Evolutionary conservation across 2,113 vertebrate genomes (phyloP), one percentile per base, ranked within the genome.

Genomic region (Myanophis thanlyinensis): DNA sequence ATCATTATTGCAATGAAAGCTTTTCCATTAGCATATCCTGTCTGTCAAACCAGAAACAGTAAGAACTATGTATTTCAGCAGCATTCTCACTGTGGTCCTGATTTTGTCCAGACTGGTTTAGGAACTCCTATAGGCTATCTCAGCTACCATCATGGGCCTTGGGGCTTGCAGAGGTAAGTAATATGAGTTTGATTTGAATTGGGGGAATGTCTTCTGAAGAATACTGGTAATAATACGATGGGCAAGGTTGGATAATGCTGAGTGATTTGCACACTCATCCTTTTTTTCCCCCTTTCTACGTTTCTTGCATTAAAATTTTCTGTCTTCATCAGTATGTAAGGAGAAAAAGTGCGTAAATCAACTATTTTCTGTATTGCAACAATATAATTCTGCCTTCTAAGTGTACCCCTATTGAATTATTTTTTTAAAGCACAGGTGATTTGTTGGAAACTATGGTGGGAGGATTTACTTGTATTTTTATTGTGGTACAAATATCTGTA

Each of bases 141-240:
- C 91, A 93, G 86, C 94, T 97, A 95, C 93, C 91, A 95, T 62
- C 95, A 96, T 7, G 91, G 94, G 1, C 95, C 95, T 95, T 96
- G 96, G 96, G 95, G 95, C 25, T 93, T 96, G 92, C 96, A 97
- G 94, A 97, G 96, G 97, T 97, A 97, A 92, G 97, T 97, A 89
- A 12, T 0, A 0, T 89, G 22, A 91, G 89, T 46, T 85, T 11
- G 0, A 27, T 56, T 84, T 90, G 85, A 44, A 89, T 0, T 0
- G 44, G 44, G 49, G 22, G 62, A 67, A 67, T 20, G 35, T 88
- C 88, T 85, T 91, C 87, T 49, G 85, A 89, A 48, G 2, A 12
- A 1, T 80, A 18, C 40, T 12, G 88, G 25, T 89, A 59, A 86
- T 22, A 86, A 62, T 44, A 11, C 15, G 25, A n/a, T 54, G 35